Evolutionary conservation across 2,888 invertebrate species (phyloP).

Genomic region (Scaptomyza reducta): DNA sequence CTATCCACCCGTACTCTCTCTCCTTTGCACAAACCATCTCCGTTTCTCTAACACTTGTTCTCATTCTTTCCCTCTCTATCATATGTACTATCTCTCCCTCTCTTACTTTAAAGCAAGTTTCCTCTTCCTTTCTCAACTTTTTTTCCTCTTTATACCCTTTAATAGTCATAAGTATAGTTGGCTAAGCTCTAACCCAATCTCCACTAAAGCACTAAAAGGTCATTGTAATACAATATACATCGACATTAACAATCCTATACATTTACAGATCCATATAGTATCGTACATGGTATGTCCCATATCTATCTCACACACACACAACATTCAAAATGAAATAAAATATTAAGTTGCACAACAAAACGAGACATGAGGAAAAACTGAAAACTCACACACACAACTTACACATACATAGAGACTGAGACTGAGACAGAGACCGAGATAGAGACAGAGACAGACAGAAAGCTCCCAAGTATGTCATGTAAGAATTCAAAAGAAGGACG

Average conservation of each 20-base stretch:
- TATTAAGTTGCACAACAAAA: constrained; percentile 60
- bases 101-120: no score
- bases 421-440: constrained; percentile 19
- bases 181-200: constrained; percentile 7
- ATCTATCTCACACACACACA: constrained; percentile 48
- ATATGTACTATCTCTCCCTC: no score
- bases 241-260: constrained; percentile 29
- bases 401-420: constrained; percentile 7
- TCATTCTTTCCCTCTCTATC: no score
- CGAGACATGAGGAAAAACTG: constrained; percentile 29
- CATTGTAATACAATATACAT: constrained; percentile 54
- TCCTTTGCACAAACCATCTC: neutral
- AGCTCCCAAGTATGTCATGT: constrained; percentile 71
- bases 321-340: constrained; percentile 72
- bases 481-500: constrained; percentile 79
- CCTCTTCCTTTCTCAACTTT: neutral
- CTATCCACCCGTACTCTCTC: no score
- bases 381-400: constrained; percentile 49
- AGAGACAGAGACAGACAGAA: constrained; percentile 5
- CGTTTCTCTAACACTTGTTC: neutral
- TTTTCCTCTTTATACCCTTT: neutral
- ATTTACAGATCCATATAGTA: constrained; percentile 6
- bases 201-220: constrained; percentile 37
- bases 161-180: neutral
- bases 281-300: constrained; percentile 31